Conservation (phyloP, 2,888 invertebrate genomes). For the Mamestra brassicae region DNA sequence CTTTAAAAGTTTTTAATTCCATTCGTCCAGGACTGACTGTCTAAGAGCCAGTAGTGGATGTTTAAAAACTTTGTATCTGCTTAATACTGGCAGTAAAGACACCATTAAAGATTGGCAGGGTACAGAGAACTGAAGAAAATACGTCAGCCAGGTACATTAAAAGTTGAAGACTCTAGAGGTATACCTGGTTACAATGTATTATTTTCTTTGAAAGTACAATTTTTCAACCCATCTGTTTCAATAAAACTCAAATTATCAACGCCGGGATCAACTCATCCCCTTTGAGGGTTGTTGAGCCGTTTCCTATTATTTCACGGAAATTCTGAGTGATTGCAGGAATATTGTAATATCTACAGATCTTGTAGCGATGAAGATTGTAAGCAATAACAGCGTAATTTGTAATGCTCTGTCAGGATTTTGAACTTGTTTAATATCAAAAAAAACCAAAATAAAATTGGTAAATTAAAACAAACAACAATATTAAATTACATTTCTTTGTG, state of each 20-base stretch:
- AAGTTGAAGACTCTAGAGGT: constrained; percentile 16
- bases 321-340: constrained; percentile 68
- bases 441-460: neutral
- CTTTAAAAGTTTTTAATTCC: constrained; percentile 58
- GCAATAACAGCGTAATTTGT: constrained; percentile 33
- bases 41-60: constrained; percentile 33
- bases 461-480: constrained; percentile 4
- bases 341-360: constrained; percentile 47
- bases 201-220: constrained; percentile 59
- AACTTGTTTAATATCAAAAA: neutral
- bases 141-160: constrained; percentile 34
- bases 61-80: constrained; percentile 58
- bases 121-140: constrained; percentile 20
- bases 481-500: constrained; percentile 3
- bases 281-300: constrained; percentile 78
- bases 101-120: constrained; percentile 39
- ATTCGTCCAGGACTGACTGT: constrained; percentile 52
- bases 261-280: constrained; percentile 77
- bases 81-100: constrained; percentile 42
- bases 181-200: constrained; percentile 19
- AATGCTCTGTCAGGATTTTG: neutral
- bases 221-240: constrained; percentile 72
- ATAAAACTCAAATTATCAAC: constrained; percentile 78
- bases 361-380: constrained; percentile 23
- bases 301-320: constrained; percentile 76